Base-by-base conservation (phyloP, 2,797 vertebrate species). In the Ptychobarbus kaznakovi region DNA sequence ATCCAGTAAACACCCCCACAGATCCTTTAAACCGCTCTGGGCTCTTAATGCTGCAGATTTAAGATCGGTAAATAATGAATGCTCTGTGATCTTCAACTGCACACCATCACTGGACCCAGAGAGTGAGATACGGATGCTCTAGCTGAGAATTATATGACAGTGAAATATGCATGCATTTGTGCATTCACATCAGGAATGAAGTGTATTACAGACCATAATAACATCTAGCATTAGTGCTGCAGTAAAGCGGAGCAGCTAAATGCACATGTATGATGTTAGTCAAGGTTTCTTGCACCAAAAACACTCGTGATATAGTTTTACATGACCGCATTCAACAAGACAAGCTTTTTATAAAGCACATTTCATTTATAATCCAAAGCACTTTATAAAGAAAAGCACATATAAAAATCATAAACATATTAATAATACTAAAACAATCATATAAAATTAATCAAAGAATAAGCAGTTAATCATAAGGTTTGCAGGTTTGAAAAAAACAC, bases 41-140 rank as follows among this genome's bases (percentile, higher is more conserved):
- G 51, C 56, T 46, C 25, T 83, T 65, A 69, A 87, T 79, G 78
- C 38, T 22, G 42, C 82, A 75, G 77, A 84, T 87, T 87, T 87
- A 84, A 76, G 70, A 58, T 80, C 38, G 5, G 76, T 87, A 87
- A 87, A 87, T 83, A 84, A 87, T 81, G 63, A 80, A 84, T 84
- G 86, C 3, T 1, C 63, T 81, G 15, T 66, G 70, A 87, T 80
- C 79, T 84, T 80, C 42, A 32, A 83, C 66, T 73, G 51, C n/a
- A 25, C 28, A 73, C 42, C 53, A 79, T 10, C 12, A 49, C 65
- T 44, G 66, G 51, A 56, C 77, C 20, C n/a, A 46, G 49, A 79
- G 44, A 42, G 40, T 16, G 46, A 65, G 56, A 87, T 51, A 87
- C 53, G n/a, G n/a, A n/a, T 40, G 56, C 53, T 82, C 63, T 82